Percentiles rank a stretch among this genome's conserved stretches.
Evolutionary conservation across 2,113 vertebrate genomes (phyloP).

Genomic region (Sphaerodactylus townsendi): DNA sequence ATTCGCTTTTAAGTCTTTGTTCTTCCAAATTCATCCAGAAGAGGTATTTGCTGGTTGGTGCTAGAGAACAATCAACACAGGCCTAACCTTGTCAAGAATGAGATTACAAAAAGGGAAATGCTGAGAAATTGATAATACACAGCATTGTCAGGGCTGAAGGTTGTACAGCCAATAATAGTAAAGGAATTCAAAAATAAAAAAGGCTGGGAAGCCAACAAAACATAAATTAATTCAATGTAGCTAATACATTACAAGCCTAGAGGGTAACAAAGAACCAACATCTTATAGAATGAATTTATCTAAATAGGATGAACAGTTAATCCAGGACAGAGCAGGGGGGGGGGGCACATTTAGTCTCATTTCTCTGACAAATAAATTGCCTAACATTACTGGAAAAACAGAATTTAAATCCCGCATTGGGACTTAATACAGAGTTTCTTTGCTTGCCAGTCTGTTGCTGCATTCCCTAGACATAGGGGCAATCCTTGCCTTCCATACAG

Average conservation of each 20-base stretch:
- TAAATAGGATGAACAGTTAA: slow-evolving; percentile 9
- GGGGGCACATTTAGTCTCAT: background rate
- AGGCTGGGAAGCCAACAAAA: background rate
- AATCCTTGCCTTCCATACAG: no score
- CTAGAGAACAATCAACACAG: slow-evolving; percentile 23
- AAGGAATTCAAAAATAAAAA: background rate
- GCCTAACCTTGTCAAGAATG: background rate
- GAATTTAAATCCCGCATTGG: no score
- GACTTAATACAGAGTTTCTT: background rate
- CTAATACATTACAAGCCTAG: background rate
- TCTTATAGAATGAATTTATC: background rate
- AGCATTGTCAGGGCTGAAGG: background rate
- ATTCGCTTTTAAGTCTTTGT: background rate
- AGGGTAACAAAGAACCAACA: background rate
- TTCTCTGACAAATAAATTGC: background rate
- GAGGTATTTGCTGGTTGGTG: background rate
- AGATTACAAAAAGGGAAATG: background rate
- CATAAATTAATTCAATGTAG: background rate
- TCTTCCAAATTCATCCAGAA: background rate
- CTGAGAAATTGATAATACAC: background rate
- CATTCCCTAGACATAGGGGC: background rate
- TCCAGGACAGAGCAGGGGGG: background rate
- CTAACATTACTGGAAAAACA: background rate
- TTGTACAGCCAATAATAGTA: background rate
- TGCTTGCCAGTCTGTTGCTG: background rate